These are phyloP conservation scores for Phorcus lineatus DNA, from an alignment of 2,888 invertebrate species.

Conservation along the genomic window DNA sequence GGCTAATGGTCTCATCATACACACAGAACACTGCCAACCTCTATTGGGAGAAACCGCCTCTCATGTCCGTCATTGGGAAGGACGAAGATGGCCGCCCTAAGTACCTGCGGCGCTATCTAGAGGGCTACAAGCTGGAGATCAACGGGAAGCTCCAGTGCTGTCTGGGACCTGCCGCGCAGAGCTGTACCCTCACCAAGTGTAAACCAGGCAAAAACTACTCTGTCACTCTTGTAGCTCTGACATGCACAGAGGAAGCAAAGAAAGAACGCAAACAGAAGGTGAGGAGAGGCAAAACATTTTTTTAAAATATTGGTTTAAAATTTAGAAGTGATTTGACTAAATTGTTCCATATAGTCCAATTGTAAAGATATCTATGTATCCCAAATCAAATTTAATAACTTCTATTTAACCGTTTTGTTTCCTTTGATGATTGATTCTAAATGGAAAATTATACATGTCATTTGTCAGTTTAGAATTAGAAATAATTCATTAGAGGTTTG, in stretches of 20 bases:
- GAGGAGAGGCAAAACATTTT: too few species aligned
- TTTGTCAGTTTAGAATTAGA: too few species aligned
- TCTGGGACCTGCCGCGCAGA: conserved; percentile 70
- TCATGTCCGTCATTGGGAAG: conserved; percentile 69
- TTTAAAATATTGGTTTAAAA: too few species aligned
- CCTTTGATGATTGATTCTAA: too few species aligned
- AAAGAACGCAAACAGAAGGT: conserved; percentile 67
- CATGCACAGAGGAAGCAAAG: conserved; percentile 72
- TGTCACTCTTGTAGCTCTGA: conserved; percentile 73
- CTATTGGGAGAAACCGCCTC: conserved; percentile 75
- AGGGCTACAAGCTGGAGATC: conserved; percentile 73
- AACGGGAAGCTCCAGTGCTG: conserved; percentile 74
- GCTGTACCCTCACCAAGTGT: conserved; percentile 75
- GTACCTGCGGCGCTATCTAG: conserved; percentile 65
- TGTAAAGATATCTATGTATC: too few species aligned
- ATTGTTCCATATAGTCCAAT: too few species aligned
- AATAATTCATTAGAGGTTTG: too few species aligned
- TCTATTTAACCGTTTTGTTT: too few species aligned
- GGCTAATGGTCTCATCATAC: conserved; percentile 68
- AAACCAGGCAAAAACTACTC: conserved; percentile 72
- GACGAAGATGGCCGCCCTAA: conserved; percentile 48
- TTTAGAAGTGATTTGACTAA: too few species aligned
- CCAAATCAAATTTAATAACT: too few species aligned
- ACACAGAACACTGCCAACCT: conserved; percentile 70
- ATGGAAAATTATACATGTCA: too few species aligned